Conservation (phyloP, 2,888 invertebrate species). For the Notodonta ziczac region DNA sequence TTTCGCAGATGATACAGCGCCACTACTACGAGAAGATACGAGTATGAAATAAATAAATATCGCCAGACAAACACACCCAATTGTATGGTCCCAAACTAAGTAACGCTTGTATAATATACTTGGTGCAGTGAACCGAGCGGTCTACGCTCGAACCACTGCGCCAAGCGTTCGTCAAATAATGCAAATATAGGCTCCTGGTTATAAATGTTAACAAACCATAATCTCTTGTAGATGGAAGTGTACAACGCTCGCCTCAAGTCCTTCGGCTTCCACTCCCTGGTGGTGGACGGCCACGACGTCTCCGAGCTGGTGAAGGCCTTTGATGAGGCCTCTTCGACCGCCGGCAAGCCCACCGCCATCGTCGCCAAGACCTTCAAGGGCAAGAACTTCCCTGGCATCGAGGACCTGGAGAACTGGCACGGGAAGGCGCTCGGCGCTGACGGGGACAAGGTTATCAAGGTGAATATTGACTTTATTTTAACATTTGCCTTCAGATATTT, state of each 20-base stretch:
- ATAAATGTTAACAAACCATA: background rate
- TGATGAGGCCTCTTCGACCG: conserved; percentile 89
- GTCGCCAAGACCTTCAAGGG: conserved; percentile 99
- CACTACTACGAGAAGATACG: no score
- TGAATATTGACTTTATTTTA: conserved; percentile 40
- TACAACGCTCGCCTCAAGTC: conserved; percentile 94
- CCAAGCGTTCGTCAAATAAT: no score
- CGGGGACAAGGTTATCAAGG: conserved; percentile 87
- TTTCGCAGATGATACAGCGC: no score
- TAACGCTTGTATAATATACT: no score
- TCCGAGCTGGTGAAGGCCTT: conserved; percentile 95
- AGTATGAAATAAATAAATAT: no score
- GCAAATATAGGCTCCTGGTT: no score
- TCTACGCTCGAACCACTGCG: no score
- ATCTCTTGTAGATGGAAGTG: conserved; percentile 84
- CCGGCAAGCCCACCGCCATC: conserved; percentile 95
- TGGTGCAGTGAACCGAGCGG: no score
- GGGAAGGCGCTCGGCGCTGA: conserved; percentile 97
- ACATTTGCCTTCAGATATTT: no score
- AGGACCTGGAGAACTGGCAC: conserved; percentile 98
- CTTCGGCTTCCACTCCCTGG: conserved; percentile 95
- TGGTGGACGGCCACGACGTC: conserved; percentile 98
- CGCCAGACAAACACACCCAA: no score
- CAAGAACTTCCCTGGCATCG: conserved; percentile 94
- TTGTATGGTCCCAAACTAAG: no score